Conservation (phyloP, 2,888 invertebrate genomes). For the Mythimna albipuncta region DNA sequence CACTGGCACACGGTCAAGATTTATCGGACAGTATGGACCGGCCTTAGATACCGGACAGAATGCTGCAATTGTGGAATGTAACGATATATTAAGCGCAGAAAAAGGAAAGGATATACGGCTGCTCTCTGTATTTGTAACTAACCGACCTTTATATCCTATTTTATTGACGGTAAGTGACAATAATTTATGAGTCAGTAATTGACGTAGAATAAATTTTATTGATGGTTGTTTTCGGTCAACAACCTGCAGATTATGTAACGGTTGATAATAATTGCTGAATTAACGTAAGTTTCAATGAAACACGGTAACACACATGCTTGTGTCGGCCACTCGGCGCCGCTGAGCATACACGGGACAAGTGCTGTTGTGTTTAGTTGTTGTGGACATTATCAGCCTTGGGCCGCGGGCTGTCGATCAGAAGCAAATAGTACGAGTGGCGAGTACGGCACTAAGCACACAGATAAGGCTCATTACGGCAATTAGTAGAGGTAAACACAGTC, state of each 20-base stretch:
- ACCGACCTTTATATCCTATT: constrained; percentile 62
- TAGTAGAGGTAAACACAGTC: constrained; percentile 84
- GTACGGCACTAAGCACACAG: constrained; percentile 77
- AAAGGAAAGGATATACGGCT: constrained; percentile 68
- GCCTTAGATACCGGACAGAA: constrained; percentile 78
- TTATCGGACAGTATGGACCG: constrained; percentile 76
- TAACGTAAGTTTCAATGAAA: constrained; percentile 45
- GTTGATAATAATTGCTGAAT: constrained; percentile 47
- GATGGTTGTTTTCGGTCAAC: constrained; percentile 49
- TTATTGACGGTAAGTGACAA: constrained; percentile 50
- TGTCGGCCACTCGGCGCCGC: constrained; percentile 61
- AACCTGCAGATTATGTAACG: constrained; percentile 53
- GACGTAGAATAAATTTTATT: constrained; percentile 45
- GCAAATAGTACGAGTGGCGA: constrained; percentile 82
- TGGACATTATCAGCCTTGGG: constrained; percentile 73
- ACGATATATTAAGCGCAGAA: constrained; percentile 75
- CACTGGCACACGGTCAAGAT: constrained; percentile 82
- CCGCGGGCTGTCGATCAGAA: constrained; percentile 77
- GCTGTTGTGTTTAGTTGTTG: constrained; percentile 60
- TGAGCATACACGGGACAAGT: constrained; percentile 55
- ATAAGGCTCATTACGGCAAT: constrained; percentile 88
- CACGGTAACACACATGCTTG: constrained; percentile 34
- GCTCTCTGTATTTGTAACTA: constrained; percentile 60
- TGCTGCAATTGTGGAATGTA: constrained; percentile 74
- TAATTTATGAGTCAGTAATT: constrained; percentile 50